Conservation (phyloP, 2,888 invertebrate species). For the Hirtodrosophila confusa region DNA sequence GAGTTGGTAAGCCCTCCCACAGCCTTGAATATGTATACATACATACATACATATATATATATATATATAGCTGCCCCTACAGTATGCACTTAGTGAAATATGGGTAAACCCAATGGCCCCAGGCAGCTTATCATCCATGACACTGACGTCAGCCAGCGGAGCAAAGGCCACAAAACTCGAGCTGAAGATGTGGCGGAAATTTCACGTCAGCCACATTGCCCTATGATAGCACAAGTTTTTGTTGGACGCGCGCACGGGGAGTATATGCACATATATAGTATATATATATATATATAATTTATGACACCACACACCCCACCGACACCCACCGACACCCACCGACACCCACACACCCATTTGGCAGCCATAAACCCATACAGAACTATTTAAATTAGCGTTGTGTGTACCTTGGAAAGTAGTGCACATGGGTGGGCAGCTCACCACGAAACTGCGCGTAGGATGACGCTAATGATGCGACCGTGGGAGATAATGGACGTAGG, state of each 20-base stretch:
- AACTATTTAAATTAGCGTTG: conserved; percentile 27
- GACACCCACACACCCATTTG: conserved; percentile 3
- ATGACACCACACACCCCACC: conserved; percentile 46
- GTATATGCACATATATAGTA: not conserved
- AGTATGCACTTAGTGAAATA: not conserved
- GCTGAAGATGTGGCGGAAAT: conserved; percentile 67
- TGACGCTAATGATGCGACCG: conserved; percentile 44
- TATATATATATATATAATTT: conserved; percentile 28
- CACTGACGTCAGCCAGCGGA: conserved; percentile 46
- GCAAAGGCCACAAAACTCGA: conserved; percentile 54
- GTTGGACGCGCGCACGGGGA: no score
- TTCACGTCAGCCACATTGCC: conserved; percentile 47
- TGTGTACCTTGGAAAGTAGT: conserved; percentile 78
- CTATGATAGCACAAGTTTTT: conserved; percentile 10
- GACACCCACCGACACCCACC: conserved; percentile 1
- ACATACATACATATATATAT: no score
- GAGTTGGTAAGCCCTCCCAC: no score
- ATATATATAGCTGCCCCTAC: no score
- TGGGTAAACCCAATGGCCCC: conserved; percentile 20
- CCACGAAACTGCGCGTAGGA: conserved; percentile 58
- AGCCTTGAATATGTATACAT: no score
- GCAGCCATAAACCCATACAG: conserved; percentile 2
- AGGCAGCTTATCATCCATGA: conserved; percentile 25
- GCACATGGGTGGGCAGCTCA: conserved; percentile 68
- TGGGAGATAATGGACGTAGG: conserved; percentile 36